Evolutionary conservation across 1,140 invertebrate genomes (phyloP), one percentile per base, ranked within the genome.

Genomic region (Gryon sp.): DNA sequence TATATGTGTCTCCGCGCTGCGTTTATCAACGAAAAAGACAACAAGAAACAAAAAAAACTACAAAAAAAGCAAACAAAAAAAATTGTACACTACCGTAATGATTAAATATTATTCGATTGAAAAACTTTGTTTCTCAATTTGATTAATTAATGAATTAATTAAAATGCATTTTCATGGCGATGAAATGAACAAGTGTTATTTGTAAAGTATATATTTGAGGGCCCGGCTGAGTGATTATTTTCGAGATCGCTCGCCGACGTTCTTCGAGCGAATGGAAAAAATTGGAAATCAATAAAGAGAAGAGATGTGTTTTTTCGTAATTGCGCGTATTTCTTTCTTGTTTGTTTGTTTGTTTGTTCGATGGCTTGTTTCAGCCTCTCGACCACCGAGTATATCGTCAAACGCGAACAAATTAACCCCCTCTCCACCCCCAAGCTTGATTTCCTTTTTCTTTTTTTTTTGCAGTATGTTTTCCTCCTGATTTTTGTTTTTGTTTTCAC

Each of bases 271-370:
- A 78, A 78, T 74, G 76, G 75, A 65, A 69, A 78, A 78, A 69
- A 78, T 78, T 78, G 68, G 63, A 78, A 78, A 78, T 74, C 69
- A 78, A 78, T 78, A 78, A 78, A 78, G 76, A 78, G 76, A 78
- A 78, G 55, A 73, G 68, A 73, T 59, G 76, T 78, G 69, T 78
- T 78, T 78, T 76, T 78, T 78, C 76, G 68, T 78, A 78, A 69
- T 68, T 75, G 24, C 41, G 22, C 22, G 30, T 7, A 24, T 50
- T 50, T 60, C 53, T 41, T 57, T 46, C 20, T 34, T 28, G 15
- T 32, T 5, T 30, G 24, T 30, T 38, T 28, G 15, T 32, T 24
- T 9, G n/a, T 20, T 24, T 20, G 19, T 45, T 45, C 32, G n/a
- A 34, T 34, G n/a, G 4, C 11, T 50, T 22, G 40, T n/a, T 46